Percentiles rank a stretch among this genome's conserved stretches.
Conservation (phyloP, 1,140 invertebrate genomes). For the Dreissena rostriformis region DNA sequence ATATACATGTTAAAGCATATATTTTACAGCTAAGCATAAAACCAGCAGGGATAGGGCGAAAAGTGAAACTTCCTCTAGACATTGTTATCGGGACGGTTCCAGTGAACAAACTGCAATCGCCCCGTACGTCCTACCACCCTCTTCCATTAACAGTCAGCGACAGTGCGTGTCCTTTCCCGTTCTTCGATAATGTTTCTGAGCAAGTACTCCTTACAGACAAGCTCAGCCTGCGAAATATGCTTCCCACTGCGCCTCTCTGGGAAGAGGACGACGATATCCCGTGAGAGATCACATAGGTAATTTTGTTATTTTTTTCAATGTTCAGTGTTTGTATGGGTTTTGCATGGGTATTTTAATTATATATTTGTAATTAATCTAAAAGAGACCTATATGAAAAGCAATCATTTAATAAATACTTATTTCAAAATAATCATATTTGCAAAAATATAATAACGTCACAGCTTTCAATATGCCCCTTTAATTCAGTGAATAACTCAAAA, state of each 20-base stretch:
- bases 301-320: too few species aligned
- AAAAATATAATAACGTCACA: too few species aligned
- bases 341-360: too few species aligned
- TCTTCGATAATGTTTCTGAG: slow-evolving; percentile 68
- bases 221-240: slow-evolving; percentile 67
- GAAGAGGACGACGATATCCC: slow-evolving; percentile 78
- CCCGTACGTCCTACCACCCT: slow-evolving; percentile 73
- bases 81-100: slow-evolving; percentile 74
- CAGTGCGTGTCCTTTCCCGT: slow-evolving; percentile 70
- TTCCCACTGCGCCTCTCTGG: slow-evolving; percentile 77
- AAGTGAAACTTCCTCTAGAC: slow-evolving; percentile 77
- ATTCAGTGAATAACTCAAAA: too few species aligned
- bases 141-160: slow-evolving; percentile 70
- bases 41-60: slow-evolving; percentile 73
- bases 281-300: slow-evolving; percentile 51
- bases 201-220: slow-evolving; percentile 68
- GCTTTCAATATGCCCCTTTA: too few species aligned
- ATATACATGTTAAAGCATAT: not conserved
- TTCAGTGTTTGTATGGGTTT: too few species aligned
- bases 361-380: too few species aligned
- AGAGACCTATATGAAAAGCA: too few species aligned
- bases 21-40: slow-evolving; percentile 75
- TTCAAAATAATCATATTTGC: too few species aligned
- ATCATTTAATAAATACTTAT: too few species aligned
- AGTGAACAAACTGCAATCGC: slow-evolving; percentile 60